Percentiles rank a stretch among this genome's conserved stretches.
Evolutionary conservation across 1,140 invertebrate genomes (phyloP).

Genomic region (Nasonia longicornis): DNA sequence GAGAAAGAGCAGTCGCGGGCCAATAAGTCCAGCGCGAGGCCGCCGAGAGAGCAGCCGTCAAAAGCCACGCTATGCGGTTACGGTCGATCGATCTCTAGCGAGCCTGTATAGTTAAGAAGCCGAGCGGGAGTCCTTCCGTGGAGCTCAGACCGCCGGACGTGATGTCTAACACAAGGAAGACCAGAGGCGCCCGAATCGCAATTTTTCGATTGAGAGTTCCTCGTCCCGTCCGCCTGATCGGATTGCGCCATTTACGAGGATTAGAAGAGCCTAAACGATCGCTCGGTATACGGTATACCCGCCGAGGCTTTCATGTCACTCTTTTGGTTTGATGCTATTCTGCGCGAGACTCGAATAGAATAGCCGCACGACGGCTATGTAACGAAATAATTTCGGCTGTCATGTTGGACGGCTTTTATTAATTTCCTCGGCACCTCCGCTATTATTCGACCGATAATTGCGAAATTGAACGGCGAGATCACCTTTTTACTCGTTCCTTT

Average conservation of each 20-base stretch:
- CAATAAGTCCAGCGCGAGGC: slow-evolving; percentile 3
- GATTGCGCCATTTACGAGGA: background rate
- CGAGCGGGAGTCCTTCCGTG: background rate
- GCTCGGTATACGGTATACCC: background rate
- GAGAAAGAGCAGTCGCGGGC: background rate
- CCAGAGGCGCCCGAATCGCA: slow-evolving; percentile 31
- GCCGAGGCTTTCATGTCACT: slow-evolving; percentile 4
- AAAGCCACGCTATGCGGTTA: slow-evolving; percentile 32
- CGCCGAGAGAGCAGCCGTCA: slow-evolving; percentile 29
- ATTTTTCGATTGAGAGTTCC: slow-evolving; percentile 20
- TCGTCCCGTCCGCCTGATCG: background rate
- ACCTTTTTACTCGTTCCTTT: background rate
- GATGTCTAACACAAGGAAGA: slow-evolving; percentile 7
- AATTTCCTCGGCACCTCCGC: slow-evolving; percentile 29
- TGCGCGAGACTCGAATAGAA: background rate
- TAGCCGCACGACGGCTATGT: background rate
- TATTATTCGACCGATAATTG: slow-evolving; percentile 25
- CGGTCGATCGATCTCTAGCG: slow-evolving; percentile 17
- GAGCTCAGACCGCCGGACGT: background rate
- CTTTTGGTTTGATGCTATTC: slow-evolving; percentile 23
- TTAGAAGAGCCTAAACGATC: background rate
- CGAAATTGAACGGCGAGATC: slow-evolving; percentile 22
- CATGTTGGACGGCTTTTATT: slow-evolving; percentile 36
- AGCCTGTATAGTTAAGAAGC: background rate
- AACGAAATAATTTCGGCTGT: slow-evolving; percentile 44